These are phyloP conservation scores for Eristalis arbustorum DNA, from an alignment of 2,888 invertebrate species.

Conservation along the genomic window DNA sequence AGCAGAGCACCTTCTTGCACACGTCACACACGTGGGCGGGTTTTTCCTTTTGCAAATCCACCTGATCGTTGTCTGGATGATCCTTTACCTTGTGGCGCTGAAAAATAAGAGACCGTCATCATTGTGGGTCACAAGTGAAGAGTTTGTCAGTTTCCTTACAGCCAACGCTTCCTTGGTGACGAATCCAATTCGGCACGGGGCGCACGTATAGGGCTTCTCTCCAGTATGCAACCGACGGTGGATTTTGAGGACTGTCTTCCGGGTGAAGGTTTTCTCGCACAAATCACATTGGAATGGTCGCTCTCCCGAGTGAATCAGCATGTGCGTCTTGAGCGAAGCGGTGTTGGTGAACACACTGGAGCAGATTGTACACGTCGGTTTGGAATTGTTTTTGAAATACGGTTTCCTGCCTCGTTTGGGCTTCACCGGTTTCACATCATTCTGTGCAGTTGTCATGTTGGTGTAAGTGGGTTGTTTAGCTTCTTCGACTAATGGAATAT, in stretches of 20 bases:
- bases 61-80: slow-evolving; percentile 8
- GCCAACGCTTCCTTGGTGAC: slow-evolving; percentile 48
- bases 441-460: not conserved
- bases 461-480: not conserved
- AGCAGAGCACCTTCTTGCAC: slow-evolving; percentile 38
- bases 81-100: slow-evolving; percentile 58
- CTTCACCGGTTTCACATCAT: not conserved
- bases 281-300: slow-evolving; percentile 58
- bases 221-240: slow-evolving; percentile 60
- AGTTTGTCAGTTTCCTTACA: slow-evolving; percentile 13
- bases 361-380: slow-evolving; percentile 54
- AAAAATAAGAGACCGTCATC: not conserved
- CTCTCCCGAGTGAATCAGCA: slow-evolving; percentile 62
- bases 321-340: slow-evolving; percentile 50
- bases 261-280: slow-evolving; percentile 60
- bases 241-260: slow-evolving; percentile 46
- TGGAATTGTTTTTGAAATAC: slow-evolving; percentile 12
- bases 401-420: slow-evolving; percentile 25
- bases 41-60: slow-evolving; percentile 4
- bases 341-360: slow-evolving; percentile 44
- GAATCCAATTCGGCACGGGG: slow-evolving; percentile 24
- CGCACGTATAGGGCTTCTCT: slow-evolving; percentile 55
- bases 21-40: slow-evolving; percentile 19
- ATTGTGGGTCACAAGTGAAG: not conserved
- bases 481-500: slow-evolving; percentile 2